phyloP scores from a whole-genome alignment of 2,113 vertebrate genomes.

The Hippocampus comes region DNA sequence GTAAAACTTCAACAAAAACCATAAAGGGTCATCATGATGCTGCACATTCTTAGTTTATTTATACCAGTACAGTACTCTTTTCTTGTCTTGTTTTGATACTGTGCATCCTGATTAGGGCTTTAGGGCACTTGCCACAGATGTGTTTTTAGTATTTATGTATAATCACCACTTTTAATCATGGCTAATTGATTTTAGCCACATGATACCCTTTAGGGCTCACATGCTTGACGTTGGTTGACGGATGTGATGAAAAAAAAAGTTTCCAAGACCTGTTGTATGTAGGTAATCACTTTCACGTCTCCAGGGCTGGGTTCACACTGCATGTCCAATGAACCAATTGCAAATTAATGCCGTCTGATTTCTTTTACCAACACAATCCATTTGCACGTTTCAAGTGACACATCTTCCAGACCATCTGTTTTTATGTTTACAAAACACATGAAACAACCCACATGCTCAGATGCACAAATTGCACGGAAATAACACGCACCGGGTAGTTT shows the following conservation, averaged over 20 bases:
- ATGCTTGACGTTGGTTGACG: neutral
- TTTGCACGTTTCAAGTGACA: neutral
- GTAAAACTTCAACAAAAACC: constrained; percentile 39
- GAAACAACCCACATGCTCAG: neutral
- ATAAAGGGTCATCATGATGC: constrained; percentile 8
- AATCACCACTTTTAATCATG: neutral
- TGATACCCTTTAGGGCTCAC: neutral
- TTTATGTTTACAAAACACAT: neutral
- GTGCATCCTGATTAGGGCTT: neutral
- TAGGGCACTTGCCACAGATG: neutral
- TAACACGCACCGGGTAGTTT: too few species aligned
- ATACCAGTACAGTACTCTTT: neutral
- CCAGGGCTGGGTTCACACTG: neutral
- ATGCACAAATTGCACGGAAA: neutral
- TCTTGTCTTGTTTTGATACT: neutral
- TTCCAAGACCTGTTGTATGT: neutral
- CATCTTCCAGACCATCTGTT: neutral
- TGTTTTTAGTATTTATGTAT: neutral
- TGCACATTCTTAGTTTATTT: neutral
- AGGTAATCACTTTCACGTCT: neutral
- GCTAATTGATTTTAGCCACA: neutral
- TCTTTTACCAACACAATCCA: neutral
- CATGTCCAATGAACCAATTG: neutral
- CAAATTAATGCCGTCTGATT: neutral
- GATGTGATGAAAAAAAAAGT: neutral